Conservation (phyloP, 2,113 vertebrate species). For the Drymodes brunneopygia region DNA sequence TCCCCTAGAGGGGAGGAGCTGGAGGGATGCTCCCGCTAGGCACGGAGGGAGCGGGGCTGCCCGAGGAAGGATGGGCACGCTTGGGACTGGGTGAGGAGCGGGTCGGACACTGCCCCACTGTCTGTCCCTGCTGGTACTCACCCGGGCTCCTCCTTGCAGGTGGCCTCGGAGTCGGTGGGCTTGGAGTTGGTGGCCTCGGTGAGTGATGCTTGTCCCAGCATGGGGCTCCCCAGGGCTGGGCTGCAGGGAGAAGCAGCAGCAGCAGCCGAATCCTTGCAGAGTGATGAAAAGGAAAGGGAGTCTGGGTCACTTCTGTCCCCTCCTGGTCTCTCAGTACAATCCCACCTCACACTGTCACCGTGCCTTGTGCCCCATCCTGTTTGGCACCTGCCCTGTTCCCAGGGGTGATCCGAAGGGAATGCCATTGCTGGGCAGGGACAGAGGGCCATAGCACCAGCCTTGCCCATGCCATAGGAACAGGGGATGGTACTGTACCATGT, state of each 20-base stretch:
- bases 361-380: neutral
- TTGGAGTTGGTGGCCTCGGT: conserved; percentile 37
- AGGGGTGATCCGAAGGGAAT: neutral
- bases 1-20: neutral
- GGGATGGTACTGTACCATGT: neutral
- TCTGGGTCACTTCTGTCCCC: neutral
- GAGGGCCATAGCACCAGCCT: neutral
- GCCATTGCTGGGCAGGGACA: neutral
- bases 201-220: neutral
- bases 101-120: neutral
- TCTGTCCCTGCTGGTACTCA: neutral
- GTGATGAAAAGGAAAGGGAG: neutral
- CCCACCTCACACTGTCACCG: fast-evolving
- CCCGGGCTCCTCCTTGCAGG: neutral
- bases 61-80: fast-evolving
- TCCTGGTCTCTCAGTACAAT: fast-evolving
- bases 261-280: fast-evolving
- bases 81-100: fast-evolving
- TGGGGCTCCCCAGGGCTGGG: neutral
- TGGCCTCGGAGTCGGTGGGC: conserved; percentile 3
- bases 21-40: neutral
- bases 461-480: neutral
- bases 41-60: fast-evolving
- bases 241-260: neutral
- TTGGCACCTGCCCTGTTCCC: neutral